Evolutionary conservation across 2,797 vertebrate species (phyloP), one percentile per base, ranked within the genome.

Genomic region (Manis javanica): DNA sequence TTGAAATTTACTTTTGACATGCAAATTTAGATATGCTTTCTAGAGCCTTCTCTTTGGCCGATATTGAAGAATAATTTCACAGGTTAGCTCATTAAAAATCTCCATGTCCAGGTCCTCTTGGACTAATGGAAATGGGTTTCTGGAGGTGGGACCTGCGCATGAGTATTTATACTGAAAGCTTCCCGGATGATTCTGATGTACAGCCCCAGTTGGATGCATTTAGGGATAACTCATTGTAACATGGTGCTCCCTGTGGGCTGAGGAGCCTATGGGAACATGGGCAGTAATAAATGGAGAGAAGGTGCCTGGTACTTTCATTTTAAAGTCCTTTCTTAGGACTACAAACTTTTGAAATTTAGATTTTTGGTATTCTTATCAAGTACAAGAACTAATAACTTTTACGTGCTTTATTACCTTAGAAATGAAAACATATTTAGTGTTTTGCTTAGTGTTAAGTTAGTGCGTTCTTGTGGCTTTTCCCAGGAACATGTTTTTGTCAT

Each of bases 371-470:
- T 89, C 74, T 84, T 79, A 79, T 12, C 34, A 91, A 88, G 49
- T 71, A 24, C 68, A 59, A 87, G 42, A 87, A 7, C 6, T 63
- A 13, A 1, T 69, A 79, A 13, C 21, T 66, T 93, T 91, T 9
- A 34, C n/a, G 4, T 34, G 53, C 37, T 91, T 94, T 95, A 79
- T 72, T 89, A 37, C 24, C 88, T 95, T 39, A 91, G 89, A 96
- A 89, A 83, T 39, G 59, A 37, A 78, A 46, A 42, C n/a, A 34
- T 53, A 26, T 39, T 66, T 61, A 55, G 37, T 14, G 12, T n/a
- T 82, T 90, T 19, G 51, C 71, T 88, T 31, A 74, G n/a, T 37
- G 63, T 55, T 84, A 57, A 61, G 34, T 92, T 66, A 21, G 78
- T 21, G 7, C n/a, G 26, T 66, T 91, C 72, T 82, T 78, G 12